Evolutionary conservation across 2,888 invertebrate genomes (phyloP).

Genomic region (Lapara coniferarum): DNA sequence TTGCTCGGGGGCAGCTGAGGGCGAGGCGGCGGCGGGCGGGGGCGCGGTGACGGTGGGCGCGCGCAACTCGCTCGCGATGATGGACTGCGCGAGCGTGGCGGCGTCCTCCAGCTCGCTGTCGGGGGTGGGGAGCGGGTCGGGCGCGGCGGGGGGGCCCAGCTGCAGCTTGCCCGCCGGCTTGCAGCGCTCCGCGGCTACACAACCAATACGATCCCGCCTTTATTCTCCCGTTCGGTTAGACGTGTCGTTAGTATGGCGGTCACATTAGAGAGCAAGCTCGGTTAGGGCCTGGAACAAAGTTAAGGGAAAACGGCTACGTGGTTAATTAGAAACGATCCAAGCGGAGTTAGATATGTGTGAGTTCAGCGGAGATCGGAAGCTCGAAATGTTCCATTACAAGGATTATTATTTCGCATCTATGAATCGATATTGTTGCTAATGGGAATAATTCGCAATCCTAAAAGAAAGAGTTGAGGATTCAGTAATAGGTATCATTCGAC

Average conservation of each 20-base stretch:
- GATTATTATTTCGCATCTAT: constrained; percentile 61
- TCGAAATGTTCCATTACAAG: constrained; percentile 66
- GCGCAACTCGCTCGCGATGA: constrained; percentile 77
- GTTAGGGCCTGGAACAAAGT: constrained; percentile 85
- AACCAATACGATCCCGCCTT: constrained; percentile 78
- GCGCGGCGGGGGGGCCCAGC: constrained; percentile 67
- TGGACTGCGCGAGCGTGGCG: constrained; percentile 73
- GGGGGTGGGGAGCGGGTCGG: constrained; percentile 75
- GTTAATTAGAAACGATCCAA: constrained; percentile 79
- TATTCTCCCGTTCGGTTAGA: constrained; percentile 78
- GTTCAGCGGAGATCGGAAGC: constrained; percentile 63
- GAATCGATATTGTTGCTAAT: background rate
- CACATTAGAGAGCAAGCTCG: constrained; percentile 85
- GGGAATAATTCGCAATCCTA: no score
- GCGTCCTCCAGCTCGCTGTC: constrained; percentile 81
- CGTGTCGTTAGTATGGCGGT: constrained; percentile 82
- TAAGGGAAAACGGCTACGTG: constrained; percentile 80
- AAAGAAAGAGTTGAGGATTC: background rate
- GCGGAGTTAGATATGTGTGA: constrained; percentile 73
- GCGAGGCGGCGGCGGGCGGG: constrained; percentile 47
- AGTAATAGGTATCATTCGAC: background rate
- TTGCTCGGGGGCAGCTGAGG: constrained; percentile 45
- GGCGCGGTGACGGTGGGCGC: constrained; percentile 62
- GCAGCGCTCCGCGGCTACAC: constrained; percentile 81
- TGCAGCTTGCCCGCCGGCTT: constrained; percentile 74